Conservation (phyloP, 2,797 vertebrate species). For the Synaphobranchus kaupii region DNA sequence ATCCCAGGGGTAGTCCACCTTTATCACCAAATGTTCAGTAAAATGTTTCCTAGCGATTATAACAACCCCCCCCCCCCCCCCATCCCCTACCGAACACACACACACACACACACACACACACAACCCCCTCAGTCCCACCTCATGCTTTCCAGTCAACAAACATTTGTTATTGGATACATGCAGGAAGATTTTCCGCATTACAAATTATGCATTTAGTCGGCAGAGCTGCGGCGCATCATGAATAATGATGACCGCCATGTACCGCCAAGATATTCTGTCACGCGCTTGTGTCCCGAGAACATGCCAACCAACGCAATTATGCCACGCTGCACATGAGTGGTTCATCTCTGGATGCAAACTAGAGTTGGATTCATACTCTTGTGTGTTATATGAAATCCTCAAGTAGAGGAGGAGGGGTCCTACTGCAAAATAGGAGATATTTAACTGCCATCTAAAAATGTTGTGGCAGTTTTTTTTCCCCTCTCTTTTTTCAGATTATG, state of each 20-base stretch:
- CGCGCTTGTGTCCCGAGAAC: neutral
- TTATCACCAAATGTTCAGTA: constrained; percentile 79
- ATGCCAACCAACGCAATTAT: neutral
- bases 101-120: constrained; percentile 1
- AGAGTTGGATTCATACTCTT: neutral
- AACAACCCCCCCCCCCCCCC: constrained; percentile 25
- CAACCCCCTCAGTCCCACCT: neutral
- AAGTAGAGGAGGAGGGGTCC: neutral
- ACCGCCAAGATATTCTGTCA: neutral
- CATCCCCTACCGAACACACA: constrained; percentile 16
- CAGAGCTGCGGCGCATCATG: constrained; percentile 67
- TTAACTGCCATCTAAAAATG: neutral
- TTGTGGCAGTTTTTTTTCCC: neutral
- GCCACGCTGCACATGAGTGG: neutral
- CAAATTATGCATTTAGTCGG: constrained; percentile 70
- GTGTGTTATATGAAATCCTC: neutral
- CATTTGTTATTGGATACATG: constrained; percentile 26
- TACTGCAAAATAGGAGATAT: neutral
- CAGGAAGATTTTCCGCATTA: constrained; percentile 49
- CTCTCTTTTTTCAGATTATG: neutral
- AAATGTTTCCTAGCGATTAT: constrained; percentile 61
- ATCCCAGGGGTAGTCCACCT: constrained; percentile 77
- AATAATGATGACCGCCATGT: constrained; percentile 54
- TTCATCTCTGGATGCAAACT: neutral
- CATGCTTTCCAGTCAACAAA: neutral